Evolutionary conservation across 2,888 invertebrate genomes (phyloP).

Genomic region (Eilema depressum): DNA sequence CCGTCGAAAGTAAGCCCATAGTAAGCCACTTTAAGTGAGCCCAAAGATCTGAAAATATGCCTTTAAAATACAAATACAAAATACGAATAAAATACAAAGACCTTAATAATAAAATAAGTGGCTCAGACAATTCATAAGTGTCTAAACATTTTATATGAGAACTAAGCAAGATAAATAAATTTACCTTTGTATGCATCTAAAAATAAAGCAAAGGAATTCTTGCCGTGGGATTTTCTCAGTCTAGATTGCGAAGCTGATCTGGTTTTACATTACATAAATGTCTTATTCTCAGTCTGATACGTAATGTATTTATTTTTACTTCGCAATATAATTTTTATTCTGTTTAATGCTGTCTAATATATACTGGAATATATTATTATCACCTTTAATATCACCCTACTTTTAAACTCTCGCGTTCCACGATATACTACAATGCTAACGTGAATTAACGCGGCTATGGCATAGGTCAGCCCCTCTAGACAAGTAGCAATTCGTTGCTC

Average conservation of each 20-base stretch:
- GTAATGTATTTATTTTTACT: not conserved
- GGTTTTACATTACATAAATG: not conserved
- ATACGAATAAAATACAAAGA: not conserved
- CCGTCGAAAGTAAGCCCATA: too few species aligned
- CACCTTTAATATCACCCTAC: too few species aligned
- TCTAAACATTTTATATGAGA: not conserved
- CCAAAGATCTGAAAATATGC: too few species aligned
- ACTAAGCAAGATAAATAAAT: not conserved
- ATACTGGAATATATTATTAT: too few species aligned
- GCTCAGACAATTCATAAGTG: not conserved
- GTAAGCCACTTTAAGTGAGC: too few species aligned
- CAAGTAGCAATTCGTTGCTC: too few species aligned
- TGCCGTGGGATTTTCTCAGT: conserved; percentile 3
- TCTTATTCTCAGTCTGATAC: not conserved
- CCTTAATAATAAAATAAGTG: too few species aligned
- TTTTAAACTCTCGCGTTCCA: too few species aligned
- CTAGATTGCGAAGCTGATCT: conserved; percentile 6
- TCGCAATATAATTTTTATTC: not conserved
- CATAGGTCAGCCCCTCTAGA: too few species aligned
- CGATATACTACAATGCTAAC: too few species aligned
- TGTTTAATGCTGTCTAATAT: not conserved
- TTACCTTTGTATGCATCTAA: not conserved
- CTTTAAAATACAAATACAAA: not conserved
- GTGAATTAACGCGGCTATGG: too few species aligned
- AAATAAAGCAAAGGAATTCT: conserved; percentile 1